Conservation (phyloP, 1,140 invertebrate species). For the Sycobia sp. region DNA sequence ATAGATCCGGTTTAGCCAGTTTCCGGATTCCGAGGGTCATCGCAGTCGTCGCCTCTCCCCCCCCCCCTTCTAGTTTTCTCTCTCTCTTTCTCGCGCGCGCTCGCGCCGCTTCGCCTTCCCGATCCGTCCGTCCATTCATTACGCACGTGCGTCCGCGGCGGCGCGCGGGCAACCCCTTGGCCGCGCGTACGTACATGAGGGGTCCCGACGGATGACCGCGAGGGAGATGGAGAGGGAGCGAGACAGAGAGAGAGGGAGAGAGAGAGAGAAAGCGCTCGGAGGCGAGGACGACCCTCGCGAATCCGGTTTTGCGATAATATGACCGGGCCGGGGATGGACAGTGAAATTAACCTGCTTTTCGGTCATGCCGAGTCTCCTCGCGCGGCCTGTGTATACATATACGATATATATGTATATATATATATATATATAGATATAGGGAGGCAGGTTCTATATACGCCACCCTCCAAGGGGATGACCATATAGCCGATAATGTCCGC, state of each 20-base stretch:
- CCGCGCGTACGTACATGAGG: not conserved
- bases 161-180: no score
- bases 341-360: conserved; percentile 30
- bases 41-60: conserved; percentile 18
- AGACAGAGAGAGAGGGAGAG: not conserved
- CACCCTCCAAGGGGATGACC: conserved; percentile 48
- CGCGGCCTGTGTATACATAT: no score
- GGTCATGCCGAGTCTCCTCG: not conserved
- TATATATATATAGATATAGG: not conserved
- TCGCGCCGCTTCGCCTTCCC: not conserved
- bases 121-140: no score
- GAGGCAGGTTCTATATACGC: conserved; percentile 14
- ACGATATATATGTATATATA: no score
- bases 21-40: conserved; percentile 58
- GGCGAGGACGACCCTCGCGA: no score
- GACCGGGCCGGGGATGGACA: conserved; percentile 20
- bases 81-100: not conserved
- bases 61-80: no score
- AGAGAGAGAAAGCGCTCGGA: not conserved
- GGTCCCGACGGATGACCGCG: conserved; percentile 1
- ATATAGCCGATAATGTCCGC: conserved; percentile 45
- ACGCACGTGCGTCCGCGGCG: no score
- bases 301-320: conserved; percentile 39
- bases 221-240: not conserved
- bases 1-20: conserved; percentile 64